phyloP scores from a whole-genome alignment of 2,888 invertebrate species.

The Phytoseiulus persimilis region DNA sequence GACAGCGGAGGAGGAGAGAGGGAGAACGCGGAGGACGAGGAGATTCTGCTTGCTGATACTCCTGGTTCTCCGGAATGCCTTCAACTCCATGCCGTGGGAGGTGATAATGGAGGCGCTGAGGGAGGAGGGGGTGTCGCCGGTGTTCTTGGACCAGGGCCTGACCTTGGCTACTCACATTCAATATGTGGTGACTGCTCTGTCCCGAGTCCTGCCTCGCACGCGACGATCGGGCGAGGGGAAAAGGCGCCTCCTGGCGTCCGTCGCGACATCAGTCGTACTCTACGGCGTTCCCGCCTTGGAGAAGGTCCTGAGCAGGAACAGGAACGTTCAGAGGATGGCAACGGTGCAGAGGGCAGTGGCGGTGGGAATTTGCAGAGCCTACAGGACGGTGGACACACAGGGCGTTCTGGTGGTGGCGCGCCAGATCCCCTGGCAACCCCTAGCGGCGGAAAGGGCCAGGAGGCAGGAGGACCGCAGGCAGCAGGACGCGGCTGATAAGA shows the following conservation, averaged over 20 bases:
- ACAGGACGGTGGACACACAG: not conserved
- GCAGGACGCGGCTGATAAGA: not conserved
- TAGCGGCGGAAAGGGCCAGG: not conserved
- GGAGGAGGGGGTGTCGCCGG: not conserved
- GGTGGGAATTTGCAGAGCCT: not conserved
- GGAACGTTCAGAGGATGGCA: not conserved
- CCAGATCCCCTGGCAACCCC: not conserved
- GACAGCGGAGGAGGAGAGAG: not conserved
- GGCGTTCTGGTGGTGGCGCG: not conserved
- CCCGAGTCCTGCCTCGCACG: not conserved
- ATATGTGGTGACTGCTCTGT: not conserved
- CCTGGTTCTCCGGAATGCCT: not conserved
- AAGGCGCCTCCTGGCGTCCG: not conserved
- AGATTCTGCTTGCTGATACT: not conserved
- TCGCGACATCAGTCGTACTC: not conserved
- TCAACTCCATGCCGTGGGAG: constrained; percentile 6
- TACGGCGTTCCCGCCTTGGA: not conserved
- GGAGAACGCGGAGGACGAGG: not conserved
- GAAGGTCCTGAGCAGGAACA: not conserved
- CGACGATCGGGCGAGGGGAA: not conserved
- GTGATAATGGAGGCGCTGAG: not conserved
- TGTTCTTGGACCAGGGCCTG: not conserved
- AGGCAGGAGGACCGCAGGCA: not conserved
- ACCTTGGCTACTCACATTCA: not conserved
- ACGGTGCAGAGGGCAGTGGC: not conserved